Evolutionary conservation across 2,113 vertebrate species (phyloP), one percentile per base, ranked within the genome.

Genomic region (Acanthisitta chloris): DNA sequence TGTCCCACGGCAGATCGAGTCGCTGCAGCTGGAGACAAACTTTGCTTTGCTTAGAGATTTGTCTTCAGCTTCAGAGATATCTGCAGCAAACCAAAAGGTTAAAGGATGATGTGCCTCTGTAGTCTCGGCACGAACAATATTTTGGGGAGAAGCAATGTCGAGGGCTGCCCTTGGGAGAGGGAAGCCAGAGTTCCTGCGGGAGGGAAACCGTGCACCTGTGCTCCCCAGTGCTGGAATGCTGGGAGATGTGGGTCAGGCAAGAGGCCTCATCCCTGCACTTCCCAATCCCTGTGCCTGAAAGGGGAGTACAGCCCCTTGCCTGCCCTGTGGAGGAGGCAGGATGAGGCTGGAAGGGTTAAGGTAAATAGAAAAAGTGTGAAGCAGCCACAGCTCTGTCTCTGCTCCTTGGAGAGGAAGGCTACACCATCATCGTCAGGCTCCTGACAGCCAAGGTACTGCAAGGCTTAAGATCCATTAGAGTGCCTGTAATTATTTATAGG

Each of bases 401-500:
- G 49, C 46, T 94, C 69, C 86, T 64, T 14, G 78, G 79, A 46
- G 90, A 86, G 26, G 79, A 73, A 66, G 61, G 65, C 38, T 65
- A 20, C 8, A 77, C 42, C 8, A 12, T 76, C 42, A 59, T 74
- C 26, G 3, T 48, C 76, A 66, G 34, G 72, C 62, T 95, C 61
- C 81, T 90, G 91, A 93, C 92, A 96, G 94, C 81, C 54, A 92
- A 96, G 96, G 95, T 94, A 87, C 62, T 43, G 76, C 64, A 69
- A 91, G 92, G 69, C 91, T 85, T 52, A 93, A 96, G 90, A 97
- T 93, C 92, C 96, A 95, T 97, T 97, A 97, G 94, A 87, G 77
- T 2, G 86, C 77, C 96, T 96, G 95, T 95, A 96, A 97, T 97
- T 97, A 97, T 97, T 97, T 96, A 97, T 96, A 92, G 94, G 82